Conservation (phyloP, 2,113 vertebrate species). For the Dipodomys ordii region DNA sequence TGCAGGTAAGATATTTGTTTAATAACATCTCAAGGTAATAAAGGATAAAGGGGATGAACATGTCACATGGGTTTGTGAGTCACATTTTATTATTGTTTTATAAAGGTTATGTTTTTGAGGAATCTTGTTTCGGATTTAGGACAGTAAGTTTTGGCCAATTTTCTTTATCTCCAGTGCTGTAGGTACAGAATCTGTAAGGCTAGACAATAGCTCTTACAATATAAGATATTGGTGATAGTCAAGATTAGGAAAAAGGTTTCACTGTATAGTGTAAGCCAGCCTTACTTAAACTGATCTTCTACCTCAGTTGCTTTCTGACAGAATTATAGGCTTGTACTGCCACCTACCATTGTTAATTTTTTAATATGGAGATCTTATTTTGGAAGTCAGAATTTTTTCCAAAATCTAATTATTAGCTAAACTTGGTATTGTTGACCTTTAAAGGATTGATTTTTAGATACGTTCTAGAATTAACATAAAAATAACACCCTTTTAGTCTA, state of each 20-base stretch:
- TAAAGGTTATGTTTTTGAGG: constrained; percentile 42
- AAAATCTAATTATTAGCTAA: constrained; percentile 27
- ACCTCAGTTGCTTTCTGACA: no score
- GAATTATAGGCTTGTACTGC: no score
- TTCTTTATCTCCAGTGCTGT: background rate
- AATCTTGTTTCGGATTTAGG: constrained; percentile 30
- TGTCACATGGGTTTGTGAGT: constrained; percentile 20
- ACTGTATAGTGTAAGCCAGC: background rate
- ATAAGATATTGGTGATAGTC: background rate
- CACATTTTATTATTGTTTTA: background rate
- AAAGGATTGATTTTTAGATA: constrained; percentile 22
- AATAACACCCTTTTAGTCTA: background rate
- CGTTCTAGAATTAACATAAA: constrained; percentile 23
- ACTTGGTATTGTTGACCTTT: constrained; percentile 26
- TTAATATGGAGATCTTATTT: background rate
- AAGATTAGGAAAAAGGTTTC: background rate
- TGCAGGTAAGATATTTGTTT: constrained; percentile 61
- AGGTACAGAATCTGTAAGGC: constrained; percentile 20
- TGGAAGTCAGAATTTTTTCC: background rate
- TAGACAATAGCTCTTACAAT: background rate
- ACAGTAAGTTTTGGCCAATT: no score
- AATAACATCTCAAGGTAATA: constrained; percentile 53
- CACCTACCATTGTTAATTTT: background rate
- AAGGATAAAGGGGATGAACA: constrained; percentile 30
- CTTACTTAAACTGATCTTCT: no score